Conservation (phyloP, 1,140 invertebrate species). For the Drosophila gunungcola region DNA sequence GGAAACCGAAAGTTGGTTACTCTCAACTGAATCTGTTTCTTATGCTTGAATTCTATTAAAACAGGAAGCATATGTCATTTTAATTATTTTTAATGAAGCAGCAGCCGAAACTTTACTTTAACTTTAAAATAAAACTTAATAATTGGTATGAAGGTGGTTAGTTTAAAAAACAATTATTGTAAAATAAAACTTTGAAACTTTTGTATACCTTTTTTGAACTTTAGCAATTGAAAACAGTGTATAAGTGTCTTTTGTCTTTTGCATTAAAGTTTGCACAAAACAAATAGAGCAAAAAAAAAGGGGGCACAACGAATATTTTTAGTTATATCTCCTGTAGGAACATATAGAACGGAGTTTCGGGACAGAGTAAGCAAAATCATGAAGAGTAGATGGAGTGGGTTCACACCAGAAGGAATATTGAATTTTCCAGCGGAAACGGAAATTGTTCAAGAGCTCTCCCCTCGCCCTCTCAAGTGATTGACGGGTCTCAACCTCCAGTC, state of each 20-base stretch:
- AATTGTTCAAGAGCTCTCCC: constrained; percentile 24
- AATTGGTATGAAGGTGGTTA: too few relatives aligned
- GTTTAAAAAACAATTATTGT: too few relatives aligned
- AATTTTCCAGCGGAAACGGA: constrained; percentile 44
- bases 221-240: too few relatives aligned
- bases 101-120: too few relatives aligned
- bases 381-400: too few relatives aligned
- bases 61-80: too few relatives aligned
- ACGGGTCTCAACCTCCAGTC: constrained; percentile 1
- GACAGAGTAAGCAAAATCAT: neutral
- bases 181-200: too few relatives aligned
- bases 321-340: constrained; percentile 3
- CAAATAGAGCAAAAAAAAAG: constrained; percentile 8
- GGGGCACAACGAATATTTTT: constrained; percentile 40
- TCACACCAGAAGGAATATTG: constrained; percentile 26
- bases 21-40: neutral
- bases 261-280: constrained; percentile 15
- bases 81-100: too few relatives aligned
- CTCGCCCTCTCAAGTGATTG: constrained; percentile 24
- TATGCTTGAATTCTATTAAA: too few relatives aligned
- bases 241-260: too few relatives aligned
- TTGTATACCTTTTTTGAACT: too few relatives aligned
- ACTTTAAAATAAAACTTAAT: too few relatives aligned
- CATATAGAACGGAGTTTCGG: constrained; percentile 14
- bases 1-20: constrained; percentile 4